A percentile compares a stretch with the other conserved stretches of the same genome.
phyloP scores from a whole-genome alignment of 2,888 invertebrate species.

The Drosophila tanythrix region DNA sequence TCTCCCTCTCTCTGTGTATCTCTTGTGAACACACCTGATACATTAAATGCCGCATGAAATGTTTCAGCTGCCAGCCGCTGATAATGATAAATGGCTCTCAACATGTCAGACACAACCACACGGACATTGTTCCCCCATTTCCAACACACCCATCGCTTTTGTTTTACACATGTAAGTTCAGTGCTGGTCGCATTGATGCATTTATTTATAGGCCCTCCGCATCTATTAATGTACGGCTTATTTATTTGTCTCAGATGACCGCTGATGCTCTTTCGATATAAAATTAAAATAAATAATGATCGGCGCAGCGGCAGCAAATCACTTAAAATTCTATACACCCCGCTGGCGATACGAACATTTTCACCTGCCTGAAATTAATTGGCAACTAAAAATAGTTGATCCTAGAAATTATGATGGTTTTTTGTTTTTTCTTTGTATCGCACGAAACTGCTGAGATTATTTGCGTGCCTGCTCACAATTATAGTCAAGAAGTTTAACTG shows the following conservation, averaged over 20 bases:
- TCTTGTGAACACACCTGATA: slow-evolving; percentile 55
- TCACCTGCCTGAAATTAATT: slow-evolving; percentile 57
- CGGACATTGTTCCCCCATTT: not conserved
- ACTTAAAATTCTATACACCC: slow-evolving; percentile 70
- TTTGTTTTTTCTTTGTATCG: not conserved
- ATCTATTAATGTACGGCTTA: slow-evolving; percentile 50
- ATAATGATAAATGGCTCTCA: slow-evolving; percentile 71
- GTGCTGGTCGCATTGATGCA: slow-evolving; percentile 53
- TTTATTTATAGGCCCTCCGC: slow-evolving; percentile 60
- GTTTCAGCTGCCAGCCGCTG: slow-evolving; percentile 63
- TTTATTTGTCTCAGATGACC: slow-evolving; percentile 38
- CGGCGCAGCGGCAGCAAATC: slow-evolving; percentile 61
- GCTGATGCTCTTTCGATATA: slow-evolving; percentile 10
- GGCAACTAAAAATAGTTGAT: slow-evolving; percentile 57
- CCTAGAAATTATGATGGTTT: slow-evolving; percentile 1
- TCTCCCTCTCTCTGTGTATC: not conserved
- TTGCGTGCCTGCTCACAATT: slow-evolving; percentile 67
- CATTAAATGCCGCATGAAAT: slow-evolving; percentile 62
- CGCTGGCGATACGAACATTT: slow-evolving; percentile 32
- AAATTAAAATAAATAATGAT: slow-evolving; percentile 65
- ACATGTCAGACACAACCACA: slow-evolving; percentile 25
- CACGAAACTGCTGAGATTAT: slow-evolving; percentile 37
- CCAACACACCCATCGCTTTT: not conserved
- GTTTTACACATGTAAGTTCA: slow-evolving; percentile 51
- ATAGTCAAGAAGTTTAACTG: slow-evolving; percentile 44